Evolutionary conservation across 2,797 vertebrate genomes (phyloP).

Genomic region (Cuniculus paca): DNA sequence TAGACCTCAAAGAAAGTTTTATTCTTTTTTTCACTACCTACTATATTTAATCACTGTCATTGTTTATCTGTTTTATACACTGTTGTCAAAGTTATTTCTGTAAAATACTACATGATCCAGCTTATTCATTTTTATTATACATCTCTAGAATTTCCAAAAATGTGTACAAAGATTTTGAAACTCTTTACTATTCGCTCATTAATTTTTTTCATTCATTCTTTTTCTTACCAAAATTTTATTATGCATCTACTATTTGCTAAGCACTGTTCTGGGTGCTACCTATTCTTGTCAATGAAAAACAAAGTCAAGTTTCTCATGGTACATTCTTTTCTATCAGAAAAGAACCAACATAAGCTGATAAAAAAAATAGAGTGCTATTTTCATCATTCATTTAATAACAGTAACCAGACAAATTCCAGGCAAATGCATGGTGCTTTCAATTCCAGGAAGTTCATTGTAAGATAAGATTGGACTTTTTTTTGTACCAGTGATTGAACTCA

Average conservation of each 20-base stretch:
- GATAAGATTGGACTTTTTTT: background rate
- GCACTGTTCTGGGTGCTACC: background rate
- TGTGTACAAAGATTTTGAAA: background rate
- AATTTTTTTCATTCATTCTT: background rate
- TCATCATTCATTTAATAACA: background rate
- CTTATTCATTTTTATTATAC: background rate
- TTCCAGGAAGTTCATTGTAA: background rate
- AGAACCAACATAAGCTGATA: background rate
- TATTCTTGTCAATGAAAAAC: background rate
- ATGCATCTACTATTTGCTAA: background rate
- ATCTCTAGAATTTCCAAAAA: background rate
- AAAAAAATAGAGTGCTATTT: background rate
- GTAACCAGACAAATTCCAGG: background rate
- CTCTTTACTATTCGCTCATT: background rate
- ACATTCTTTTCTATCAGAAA: background rate
- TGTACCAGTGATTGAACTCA: too few relatives aligned
- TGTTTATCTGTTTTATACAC: background rate
- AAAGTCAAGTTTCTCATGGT: background rate
- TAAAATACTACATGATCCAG: background rate
- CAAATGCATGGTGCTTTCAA: background rate
- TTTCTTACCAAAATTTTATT: background rate
- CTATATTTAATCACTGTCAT: background rate
- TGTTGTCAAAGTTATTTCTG: background rate
- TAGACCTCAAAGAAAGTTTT: background rate
- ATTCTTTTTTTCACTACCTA: background rate